phyloP scores from a whole-genome alignment of 2,888 invertebrate species.

The Amphipyra tragopoginis region DNA sequence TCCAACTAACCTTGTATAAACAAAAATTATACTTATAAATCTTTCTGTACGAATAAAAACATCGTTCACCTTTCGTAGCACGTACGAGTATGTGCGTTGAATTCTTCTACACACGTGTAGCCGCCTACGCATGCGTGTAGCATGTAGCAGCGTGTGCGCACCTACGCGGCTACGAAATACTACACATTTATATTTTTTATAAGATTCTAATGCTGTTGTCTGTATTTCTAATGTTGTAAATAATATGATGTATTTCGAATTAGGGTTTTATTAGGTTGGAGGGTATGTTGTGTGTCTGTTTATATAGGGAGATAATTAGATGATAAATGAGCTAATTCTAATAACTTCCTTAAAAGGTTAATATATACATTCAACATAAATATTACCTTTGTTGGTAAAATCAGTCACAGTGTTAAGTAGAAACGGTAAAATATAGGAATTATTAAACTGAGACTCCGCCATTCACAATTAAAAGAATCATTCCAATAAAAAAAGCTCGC shows the following conservation, averaged over 20 bases:
- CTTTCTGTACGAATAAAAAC: background rate
- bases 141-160: constrained; percentile 58
- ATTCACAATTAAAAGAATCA: constrained; percentile 68
- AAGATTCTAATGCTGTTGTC: background rate
- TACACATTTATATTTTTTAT: constrained; percentile 3
- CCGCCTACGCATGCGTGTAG: constrained; percentile 63
- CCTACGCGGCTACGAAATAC: constrained; percentile 55
- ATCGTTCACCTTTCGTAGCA: constrained; percentile 61
- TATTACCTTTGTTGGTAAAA: too few species aligned
- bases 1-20: too few species aligned
- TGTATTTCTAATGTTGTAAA: too few species aligned
- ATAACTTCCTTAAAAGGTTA: too few species aligned
- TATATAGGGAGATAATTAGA: too few species aligned
- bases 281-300: background rate
- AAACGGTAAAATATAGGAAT: background rate
- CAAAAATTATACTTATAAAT: too few species aligned
- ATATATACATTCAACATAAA: too few species aligned
- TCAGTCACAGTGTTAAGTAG: too few species aligned
- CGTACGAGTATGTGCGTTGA: constrained; percentile 59
- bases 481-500: constrained; percentile 64
- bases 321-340: too few species aligned
- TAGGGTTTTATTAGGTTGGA: background rate
- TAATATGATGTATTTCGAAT: background rate
- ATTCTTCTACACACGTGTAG: constrained; percentile 66
- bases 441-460: constrained; percentile 42